These are phyloP conservation scores for Todiramphus chloris DNA, from an alignment of 2,113 vertebrate genomes.

Conservation along the genomic window DNA sequence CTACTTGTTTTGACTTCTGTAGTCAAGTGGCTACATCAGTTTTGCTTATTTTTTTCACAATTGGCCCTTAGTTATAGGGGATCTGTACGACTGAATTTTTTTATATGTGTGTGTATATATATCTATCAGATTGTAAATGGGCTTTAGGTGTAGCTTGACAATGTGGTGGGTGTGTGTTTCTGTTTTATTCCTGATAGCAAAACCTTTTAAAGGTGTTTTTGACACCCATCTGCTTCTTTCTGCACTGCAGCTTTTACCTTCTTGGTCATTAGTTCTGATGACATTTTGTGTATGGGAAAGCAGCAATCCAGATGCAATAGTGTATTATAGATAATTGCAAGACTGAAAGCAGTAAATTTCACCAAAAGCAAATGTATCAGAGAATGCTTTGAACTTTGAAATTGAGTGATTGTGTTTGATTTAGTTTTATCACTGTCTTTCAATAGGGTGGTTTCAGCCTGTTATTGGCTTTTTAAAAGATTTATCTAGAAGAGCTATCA, in stretches of 20 bases:
- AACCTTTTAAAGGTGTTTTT: slow-evolving; percentile 11
- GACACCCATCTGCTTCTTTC: not conserved
- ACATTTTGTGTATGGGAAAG: not conserved
- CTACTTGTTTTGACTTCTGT: not conserved
- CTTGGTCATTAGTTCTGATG: not conserved
- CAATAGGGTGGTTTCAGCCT: not conserved
- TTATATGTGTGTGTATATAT: not conserved
- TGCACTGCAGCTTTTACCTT: slow-evolving; percentile 9
- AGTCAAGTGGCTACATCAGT: not conserved
- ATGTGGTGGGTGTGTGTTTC: not conserved
- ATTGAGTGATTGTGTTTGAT: not conserved
- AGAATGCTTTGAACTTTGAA: slow-evolving; percentile 1
- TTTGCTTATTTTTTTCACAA: not conserved
- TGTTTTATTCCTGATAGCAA: not conserved
- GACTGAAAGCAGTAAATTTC: slow-evolving; percentile 16
- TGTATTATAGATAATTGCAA: not conserved
- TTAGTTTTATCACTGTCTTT: not conserved
- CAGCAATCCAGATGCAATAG: not conserved
- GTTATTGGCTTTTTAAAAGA: not conserved
- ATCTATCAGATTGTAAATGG: not conserved
- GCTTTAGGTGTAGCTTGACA: not conserved
- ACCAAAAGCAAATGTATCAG: not conserved
- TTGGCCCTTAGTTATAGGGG: not conserved
- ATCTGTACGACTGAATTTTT: not conserved
- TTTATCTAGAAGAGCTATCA: not conserved